These are phyloP conservation scores for Poliocrania exsul DNA, from an alignment of 2,797 vertebrate genomes.

Conservation along the genomic window DNA sequence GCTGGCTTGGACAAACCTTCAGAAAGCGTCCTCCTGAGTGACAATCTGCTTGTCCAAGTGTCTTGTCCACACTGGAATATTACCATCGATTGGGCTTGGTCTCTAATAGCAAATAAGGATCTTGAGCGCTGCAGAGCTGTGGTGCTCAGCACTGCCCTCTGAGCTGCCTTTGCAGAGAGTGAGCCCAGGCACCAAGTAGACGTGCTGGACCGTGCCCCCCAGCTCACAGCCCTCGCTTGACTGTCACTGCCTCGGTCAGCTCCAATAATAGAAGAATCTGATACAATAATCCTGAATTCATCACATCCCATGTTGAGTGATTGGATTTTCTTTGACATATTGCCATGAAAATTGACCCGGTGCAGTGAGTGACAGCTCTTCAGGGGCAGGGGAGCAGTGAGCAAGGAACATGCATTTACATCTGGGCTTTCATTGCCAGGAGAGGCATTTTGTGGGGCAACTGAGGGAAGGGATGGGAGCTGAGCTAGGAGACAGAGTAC, in stretches of 20 bases:
- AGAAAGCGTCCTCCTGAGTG: neutral
- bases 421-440: neutral
- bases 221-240: neutral
- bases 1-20: neutral
- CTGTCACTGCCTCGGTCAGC: neutral
- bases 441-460: neutral
- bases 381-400: neutral
- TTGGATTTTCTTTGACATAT: slow-evolving; percentile 69
- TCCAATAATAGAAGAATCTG: slow-evolving; percentile 30
- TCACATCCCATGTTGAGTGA: slow-evolving; percentile 49
- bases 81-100: rapidly evolving
- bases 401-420: neutral
- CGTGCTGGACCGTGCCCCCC: neutral
- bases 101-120: neutral
- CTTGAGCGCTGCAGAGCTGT: rapidly evolving
- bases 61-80: neutral
- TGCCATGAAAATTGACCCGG: slow-evolving; percentile 54
- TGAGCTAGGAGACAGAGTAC: neutral
- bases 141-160: neutral
- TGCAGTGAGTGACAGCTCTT: slow-evolving; percentile 53
- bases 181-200: neutral
- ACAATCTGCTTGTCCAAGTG: neutral
- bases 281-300: slow-evolving; percentile 60
- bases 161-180: neutral
- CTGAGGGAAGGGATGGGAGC: neutral